These are phyloP conservation scores for Cynaeus angustus DNA, from an alignment of 2,888 invertebrate species.

Conservation along the genomic window DNA sequence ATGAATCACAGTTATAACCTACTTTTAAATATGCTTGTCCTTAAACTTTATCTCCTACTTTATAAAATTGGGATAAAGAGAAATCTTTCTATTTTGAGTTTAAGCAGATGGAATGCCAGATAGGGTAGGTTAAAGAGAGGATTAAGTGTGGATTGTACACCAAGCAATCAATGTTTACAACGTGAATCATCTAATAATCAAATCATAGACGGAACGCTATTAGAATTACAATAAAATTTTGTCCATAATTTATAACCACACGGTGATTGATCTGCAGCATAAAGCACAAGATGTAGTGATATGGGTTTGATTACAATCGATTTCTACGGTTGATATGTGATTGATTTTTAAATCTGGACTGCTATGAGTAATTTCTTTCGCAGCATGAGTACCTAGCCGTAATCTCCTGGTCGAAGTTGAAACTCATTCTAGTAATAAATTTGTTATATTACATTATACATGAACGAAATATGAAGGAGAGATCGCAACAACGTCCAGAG, in stretches of 20 bases:
- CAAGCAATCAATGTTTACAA: constrained; percentile 34
- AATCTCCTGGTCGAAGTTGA: constrained; percentile 54
- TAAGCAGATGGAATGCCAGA: neutral
- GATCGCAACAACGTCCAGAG: constrained; percentile 50
- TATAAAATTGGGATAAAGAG: neutral
- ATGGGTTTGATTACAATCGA: constrained; percentile 56
- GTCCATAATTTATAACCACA: constrained; percentile 44
- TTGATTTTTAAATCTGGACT: constrained; percentile 62
- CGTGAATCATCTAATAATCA: constrained; percentile 40
- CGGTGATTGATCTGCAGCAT: constrained; percentile 43
- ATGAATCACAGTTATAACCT: no score
- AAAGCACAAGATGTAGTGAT: constrained; percentile 43
- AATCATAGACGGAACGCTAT: constrained; percentile 38
- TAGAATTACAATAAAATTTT: constrained; percentile 44
- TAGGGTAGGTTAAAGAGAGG: constrained; percentile 12
- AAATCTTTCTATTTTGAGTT: neutral
- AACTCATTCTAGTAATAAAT: constrained; percentile 55
- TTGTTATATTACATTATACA: constrained; percentile 52
- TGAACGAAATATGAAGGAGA: constrained; percentile 43
- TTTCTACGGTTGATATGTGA: constrained; percentile 57
- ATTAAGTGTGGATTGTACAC: constrained; percentile 16
- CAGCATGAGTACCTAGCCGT: constrained; percentile 60
- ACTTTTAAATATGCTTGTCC: no score
- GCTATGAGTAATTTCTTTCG: constrained; percentile 61
- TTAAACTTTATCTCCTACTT: no score